phyloP scores from a whole-genome alignment of 2,797 vertebrate species.

The Champsocephalus esox region DNA sequence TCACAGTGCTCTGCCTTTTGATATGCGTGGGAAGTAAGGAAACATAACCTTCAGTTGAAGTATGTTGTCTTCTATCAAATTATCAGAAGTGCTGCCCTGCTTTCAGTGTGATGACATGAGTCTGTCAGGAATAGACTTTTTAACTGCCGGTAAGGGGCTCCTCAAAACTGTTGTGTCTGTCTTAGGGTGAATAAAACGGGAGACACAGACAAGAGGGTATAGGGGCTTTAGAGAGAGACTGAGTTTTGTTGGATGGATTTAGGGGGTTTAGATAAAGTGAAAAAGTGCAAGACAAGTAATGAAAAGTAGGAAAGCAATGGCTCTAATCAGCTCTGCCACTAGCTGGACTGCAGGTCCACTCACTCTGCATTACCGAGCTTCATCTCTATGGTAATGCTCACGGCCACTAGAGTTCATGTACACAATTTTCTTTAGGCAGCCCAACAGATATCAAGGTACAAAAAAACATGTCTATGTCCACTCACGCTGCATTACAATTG shows the following conservation, averaged over 20 bases:
- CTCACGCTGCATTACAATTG: conserved; percentile 52
- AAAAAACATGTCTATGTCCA: conserved; percentile 24
- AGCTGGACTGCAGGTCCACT: conserved; percentile 51
- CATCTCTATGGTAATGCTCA: conserved; percentile 71
- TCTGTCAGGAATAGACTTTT: conserved; percentile 35
- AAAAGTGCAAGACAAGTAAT: conserved; percentile 49
- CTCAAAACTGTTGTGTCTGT: conserved; percentile 1
- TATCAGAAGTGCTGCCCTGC: conserved; percentile 21
- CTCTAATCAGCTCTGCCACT: conserved; percentile 66
- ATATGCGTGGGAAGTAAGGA: conserved; percentile 15
- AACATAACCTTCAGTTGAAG: conserved; percentile 21
- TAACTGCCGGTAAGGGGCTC: conserved; percentile 26
- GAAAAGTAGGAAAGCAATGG: conserved; percentile 49
- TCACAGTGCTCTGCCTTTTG: conserved; percentile 24
- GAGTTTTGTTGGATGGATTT: conserved; percentile 21
- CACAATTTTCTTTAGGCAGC: conserved; percentile 55
- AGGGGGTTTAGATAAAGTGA: conserved; percentile 16
- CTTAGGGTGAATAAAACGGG: conserved; percentile 3
- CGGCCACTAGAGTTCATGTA: conserved; percentile 63
- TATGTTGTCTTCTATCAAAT: conserved; percentile 36
- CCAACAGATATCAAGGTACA: conserved; percentile 56
- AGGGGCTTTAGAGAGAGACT: conserved; percentile 4
- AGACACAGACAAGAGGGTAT: not conserved
- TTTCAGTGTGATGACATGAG: conserved; percentile 45
- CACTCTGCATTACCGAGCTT: conserved; percentile 55